phyloP scores from a whole-genome alignment of 2,113 vertebrate genomes.

The Pristiophorus japonicus region DNA sequence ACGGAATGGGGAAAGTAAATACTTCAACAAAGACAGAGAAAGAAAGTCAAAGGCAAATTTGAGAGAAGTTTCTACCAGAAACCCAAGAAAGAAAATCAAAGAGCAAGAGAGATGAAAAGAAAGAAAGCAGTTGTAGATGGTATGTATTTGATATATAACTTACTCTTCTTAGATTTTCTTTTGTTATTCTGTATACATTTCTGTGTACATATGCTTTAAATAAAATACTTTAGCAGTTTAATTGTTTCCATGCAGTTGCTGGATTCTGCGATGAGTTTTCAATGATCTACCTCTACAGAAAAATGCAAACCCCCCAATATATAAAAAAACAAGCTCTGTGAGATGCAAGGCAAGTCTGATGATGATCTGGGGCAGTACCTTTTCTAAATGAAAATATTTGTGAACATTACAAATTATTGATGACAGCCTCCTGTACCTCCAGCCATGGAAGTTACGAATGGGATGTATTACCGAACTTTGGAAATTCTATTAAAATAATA shows the following conservation, averaged over 20 bases:
- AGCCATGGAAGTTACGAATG: neutral
- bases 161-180: neutral
- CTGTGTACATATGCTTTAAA: conserved; percentile 16
- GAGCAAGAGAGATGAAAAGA: neutral
- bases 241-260: conserved; percentile 20
- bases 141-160: neutral
- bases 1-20: neutral
- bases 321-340: neutral
- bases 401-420: neutral
- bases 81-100: neutral
- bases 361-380: neutral
- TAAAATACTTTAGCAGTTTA: conserved; percentile 21
- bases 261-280: neutral
- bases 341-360: neutral
- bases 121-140: neutral
- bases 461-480: neutral
- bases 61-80: neutral
- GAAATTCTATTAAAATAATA: neutral
- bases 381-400: neutral
- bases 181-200: neutral
- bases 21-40: neutral
- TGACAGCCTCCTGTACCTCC: neutral
- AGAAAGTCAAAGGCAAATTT: neutral
- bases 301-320: neutral
- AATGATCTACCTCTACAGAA: neutral